Conservation (phyloP, 2,888 invertebrate genomes). For the Agonopterix heracliana region DNA sequence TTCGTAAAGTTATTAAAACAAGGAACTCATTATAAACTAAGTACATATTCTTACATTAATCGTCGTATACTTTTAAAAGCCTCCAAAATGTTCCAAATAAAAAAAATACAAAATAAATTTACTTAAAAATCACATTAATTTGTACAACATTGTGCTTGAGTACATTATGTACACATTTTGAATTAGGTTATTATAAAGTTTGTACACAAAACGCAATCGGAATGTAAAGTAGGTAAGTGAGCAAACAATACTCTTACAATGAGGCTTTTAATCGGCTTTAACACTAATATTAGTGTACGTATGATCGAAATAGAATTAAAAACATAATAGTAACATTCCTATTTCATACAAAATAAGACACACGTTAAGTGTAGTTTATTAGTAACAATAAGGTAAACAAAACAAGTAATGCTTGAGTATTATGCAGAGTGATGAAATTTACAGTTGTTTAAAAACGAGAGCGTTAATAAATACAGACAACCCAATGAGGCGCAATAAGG, state of each 20-base stretch:
- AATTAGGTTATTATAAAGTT: no score
- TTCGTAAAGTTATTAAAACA: slow-evolving; percentile 40
- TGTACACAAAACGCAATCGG: no score
- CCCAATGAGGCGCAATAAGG: no score
- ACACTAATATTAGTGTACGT: neutral
- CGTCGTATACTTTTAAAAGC: slow-evolving; percentile 73
- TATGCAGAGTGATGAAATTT: no score
- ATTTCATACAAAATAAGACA: no score
- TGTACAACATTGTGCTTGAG: slow-evolving; percentile 35
- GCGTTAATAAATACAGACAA: no score
- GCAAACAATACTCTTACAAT: neutral
- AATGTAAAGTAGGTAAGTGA: no score
- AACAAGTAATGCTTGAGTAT: no score
- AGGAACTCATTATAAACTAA: slow-evolving; percentile 70
- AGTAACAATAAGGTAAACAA: no score
- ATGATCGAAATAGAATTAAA: neutral
- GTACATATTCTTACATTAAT: slow-evolving; percentile 70
- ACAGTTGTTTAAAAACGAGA: no score
- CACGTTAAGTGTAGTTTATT: no score
- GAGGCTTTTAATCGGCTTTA: neutral
- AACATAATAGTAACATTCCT: neutral
- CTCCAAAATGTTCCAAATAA: slow-evolving; percentile 64
- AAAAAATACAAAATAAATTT: slow-evolving; percentile 48
- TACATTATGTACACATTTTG: slow-evolving; percentile 6
- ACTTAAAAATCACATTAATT: slow-evolving; percentile 50